Evolutionary conservation across 2,797 vertebrate species (phyloP).

Genomic region (Sebastes taczanowskii): DNA sequence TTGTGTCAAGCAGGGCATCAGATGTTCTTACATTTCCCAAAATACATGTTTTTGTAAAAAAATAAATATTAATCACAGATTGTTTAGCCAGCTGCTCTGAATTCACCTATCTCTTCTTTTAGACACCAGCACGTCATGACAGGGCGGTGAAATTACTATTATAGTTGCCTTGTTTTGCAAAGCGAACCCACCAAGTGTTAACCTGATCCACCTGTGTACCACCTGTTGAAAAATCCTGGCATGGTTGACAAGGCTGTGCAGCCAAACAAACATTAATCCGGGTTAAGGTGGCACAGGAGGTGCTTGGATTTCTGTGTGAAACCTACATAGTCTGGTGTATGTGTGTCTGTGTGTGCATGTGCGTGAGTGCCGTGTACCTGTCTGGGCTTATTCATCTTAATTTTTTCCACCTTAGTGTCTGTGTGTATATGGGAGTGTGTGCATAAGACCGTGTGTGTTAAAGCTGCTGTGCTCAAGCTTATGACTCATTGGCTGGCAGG

Average conservation of each 20-base stretch:
- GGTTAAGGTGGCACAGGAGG: conserved; percentile 34
- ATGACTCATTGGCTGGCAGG: conserved; percentile 55
- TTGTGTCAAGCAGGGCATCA: not conserved
- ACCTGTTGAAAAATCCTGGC: conserved; percentile 38
- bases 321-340: not conserved
- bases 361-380: conserved; percentile 14
- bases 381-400: conserved; percentile 34
- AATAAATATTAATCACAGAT: not conserved
- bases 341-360: not conserved
- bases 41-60: not conserved
- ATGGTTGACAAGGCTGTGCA: conserved; percentile 27
- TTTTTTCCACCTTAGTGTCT: conserved; percentile 10
- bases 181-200: conserved; percentile 18
- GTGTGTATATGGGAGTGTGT: conserved; percentile 4
- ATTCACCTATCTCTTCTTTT: not conserved
- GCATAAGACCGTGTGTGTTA: conserved; percentile 8
- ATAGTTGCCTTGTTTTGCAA: conserved; percentile 16
- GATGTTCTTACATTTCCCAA: not conserved
- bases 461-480: conserved; percentile 4
- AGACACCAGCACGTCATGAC: not conserved
- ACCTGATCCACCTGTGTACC: conserved; percentile 27
- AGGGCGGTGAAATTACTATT: conserved; percentile 1
- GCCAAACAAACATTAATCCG: conserved; percentile 48
- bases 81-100: not conserved
- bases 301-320: conserved; percentile 18